Evolutionary conservation across 2,888 invertebrate species (phyloP).

Genomic region (Amiota minor): DNA sequence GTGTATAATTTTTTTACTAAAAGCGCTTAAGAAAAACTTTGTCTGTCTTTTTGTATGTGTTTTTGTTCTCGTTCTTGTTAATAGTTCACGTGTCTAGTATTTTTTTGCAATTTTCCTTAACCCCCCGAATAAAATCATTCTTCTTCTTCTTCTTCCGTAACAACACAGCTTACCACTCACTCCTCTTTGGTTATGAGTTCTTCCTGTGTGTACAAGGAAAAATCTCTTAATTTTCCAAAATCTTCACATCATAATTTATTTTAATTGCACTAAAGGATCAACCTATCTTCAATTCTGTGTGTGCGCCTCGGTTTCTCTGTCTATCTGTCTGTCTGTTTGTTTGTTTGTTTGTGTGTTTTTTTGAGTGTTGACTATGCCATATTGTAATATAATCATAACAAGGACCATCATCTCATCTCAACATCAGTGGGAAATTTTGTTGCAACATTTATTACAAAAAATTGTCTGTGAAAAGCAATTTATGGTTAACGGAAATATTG

Average conservation of each 20-base stretch:
- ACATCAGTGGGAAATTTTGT: background rate
- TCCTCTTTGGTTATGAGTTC: background rate
- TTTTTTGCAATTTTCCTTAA: background rate
- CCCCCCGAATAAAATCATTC: too few relatives aligned
- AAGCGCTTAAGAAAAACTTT: conserved; percentile 19
- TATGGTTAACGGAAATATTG: conserved; percentile 57
- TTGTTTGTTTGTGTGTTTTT: conserved; percentile 15
- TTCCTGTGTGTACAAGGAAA: conserved; percentile 29
- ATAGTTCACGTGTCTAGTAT: conserved; percentile 10
- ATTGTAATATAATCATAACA: background rate
- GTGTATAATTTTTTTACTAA: conserved; percentile 39
- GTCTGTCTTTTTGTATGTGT: background rate
- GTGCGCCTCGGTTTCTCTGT: conserved; percentile 19
- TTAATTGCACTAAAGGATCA: conserved; percentile 66
- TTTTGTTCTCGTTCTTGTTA: conserved; percentile 29
- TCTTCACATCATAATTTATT: conserved; percentile 72
- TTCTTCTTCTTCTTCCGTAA: too few relatives aligned
- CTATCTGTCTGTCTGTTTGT: background rate
- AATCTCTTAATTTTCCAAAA: conserved; percentile 68
- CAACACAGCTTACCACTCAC: too few relatives aligned
- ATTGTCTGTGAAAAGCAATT: conserved; percentile 60
- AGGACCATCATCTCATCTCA: too few relatives aligned
- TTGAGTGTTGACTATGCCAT: background rate
- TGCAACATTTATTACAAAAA: conserved; percentile 47
- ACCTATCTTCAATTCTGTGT: conserved; percentile 19